A percentile compares a stretch with the other conserved stretches of the same genome.
These are phyloP conservation scores for Hippocampus kuda DNA, from an alignment of 2,797 vertebrate genomes.

Conservation along the genomic window DNA sequence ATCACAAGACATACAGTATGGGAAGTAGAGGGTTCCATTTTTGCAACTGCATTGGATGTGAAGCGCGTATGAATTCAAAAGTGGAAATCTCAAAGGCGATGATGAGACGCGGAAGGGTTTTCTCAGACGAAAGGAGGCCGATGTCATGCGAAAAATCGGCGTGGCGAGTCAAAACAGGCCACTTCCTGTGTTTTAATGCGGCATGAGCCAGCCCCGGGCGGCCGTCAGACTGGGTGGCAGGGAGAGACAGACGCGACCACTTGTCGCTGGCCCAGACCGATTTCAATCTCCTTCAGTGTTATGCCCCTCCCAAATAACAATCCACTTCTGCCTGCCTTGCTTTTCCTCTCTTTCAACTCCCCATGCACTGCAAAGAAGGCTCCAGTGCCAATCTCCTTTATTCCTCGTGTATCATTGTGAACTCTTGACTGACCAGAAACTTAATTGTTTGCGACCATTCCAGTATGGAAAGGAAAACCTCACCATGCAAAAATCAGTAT, in stretches of 20 bases:
- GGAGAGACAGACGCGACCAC: slow-evolving; percentile 62
- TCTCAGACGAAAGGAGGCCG: slow-evolving; percentile 30
- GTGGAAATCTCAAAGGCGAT: slow-evolving; percentile 5
- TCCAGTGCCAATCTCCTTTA: slow-evolving; percentile 22
- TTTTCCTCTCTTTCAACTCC: slow-evolving; percentile 62
- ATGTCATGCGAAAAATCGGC: slow-evolving; percentile 53
- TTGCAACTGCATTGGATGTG: slow-evolving; percentile 24
- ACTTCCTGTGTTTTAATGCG: slow-evolving; percentile 59
- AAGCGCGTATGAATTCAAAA: background rate
- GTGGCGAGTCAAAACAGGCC: slow-evolving; percentile 66
- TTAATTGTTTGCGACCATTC: background rate
- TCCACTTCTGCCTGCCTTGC: slow-evolving; percentile 59
- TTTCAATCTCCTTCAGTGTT: slow-evolving; percentile 69
- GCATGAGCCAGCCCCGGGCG: slow-evolving; percentile 46
- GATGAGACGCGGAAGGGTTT: slow-evolving; percentile 25
- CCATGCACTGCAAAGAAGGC: slow-evolving; percentile 31
- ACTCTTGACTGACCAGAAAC: background rate
- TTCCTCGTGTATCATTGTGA: background rate
- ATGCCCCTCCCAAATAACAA: slow-evolving; percentile 74
- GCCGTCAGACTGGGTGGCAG: slow-evolving; percentile 73
- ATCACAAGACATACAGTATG: slow-evolving; percentile 52
- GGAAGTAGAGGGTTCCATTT: slow-evolving; percentile 51
- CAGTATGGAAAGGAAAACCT: background rate
- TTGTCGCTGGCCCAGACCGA: slow-evolving; percentile 73
- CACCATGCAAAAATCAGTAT: too few relatives aligned